A percentile compares a stretch with the other conserved stretches of the same genome.
Conservation (phyloP, 2,113 vertebrate species). For the Chaenogobius annularis region DNA sequence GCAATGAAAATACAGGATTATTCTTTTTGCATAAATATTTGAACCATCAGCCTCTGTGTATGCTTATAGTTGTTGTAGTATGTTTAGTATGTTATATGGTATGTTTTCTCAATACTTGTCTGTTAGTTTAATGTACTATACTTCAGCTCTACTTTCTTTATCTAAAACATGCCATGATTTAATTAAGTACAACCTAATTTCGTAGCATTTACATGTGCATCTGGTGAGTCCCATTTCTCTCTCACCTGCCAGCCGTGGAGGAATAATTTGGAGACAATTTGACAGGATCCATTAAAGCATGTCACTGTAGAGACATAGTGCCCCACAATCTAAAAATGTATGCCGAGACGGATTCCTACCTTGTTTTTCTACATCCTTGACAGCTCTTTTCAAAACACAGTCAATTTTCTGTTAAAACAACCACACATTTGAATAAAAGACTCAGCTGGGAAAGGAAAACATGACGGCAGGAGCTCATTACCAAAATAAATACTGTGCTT, state of each 20-base stretch:
- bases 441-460: conserved; percentile 43
- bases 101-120: too few relatives aligned
- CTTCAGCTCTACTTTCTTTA: not conserved
- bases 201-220: conserved; percentile 24
- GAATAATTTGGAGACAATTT: conserved; percentile 25
- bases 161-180: conserved; percentile 6
- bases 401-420: conserved; percentile 30
- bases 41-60: too few relatives aligned
- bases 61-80: too few relatives aligned
- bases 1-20: too few relatives aligned
- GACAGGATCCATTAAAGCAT: conserved; percentile 37
- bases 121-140: too few relatives aligned
- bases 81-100: too few relatives aligned
- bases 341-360: not conserved
- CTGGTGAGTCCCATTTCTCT: conserved; percentile 33
- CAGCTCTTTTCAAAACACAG: conserved; percentile 27
- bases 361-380: conserved; percentile 19
- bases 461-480: conserved; percentile 56
- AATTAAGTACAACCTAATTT: conserved; percentile 5
- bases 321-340: conserved; percentile 24
- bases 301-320: conserved; percentile 12
- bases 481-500: conserved; percentile 54
- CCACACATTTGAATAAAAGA: conserved; percentile 39
- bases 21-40: too few relatives aligned
- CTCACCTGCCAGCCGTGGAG: conserved; percentile 24